Conservation (phyloP, 2,888 invertebrate genomes). For the Hypsopygia costalis region DNA sequence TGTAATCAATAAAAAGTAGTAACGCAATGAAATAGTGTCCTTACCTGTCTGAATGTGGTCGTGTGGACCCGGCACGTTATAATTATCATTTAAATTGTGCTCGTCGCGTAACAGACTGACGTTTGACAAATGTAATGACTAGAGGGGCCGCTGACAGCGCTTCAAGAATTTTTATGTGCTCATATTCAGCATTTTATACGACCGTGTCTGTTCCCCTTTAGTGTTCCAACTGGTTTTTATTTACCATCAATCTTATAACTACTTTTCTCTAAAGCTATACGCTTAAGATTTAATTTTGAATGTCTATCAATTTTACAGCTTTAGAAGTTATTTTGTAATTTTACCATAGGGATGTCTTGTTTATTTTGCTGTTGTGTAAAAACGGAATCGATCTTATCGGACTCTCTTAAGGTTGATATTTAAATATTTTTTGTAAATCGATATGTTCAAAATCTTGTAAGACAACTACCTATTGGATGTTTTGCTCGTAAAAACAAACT, state of each 20-base stretch:
- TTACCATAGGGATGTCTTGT: slow-evolving; percentile 9
- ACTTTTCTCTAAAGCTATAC: slow-evolving; percentile 7
- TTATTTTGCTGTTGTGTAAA: slow-evolving; percentile 11
- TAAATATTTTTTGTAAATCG: slow-evolving; percentile 4
- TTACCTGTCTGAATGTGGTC: slow-evolving; percentile 31
- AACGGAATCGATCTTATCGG: slow-evolving; percentile 7
- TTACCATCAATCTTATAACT: not conserved
- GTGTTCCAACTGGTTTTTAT: slow-evolving; percentile 30
- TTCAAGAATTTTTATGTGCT: slow-evolving; percentile 76
- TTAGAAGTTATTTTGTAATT: not conserved
- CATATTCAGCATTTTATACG: slow-evolving; percentile 76
- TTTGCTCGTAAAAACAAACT: slow-evolving; percentile 65
- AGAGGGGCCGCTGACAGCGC: slow-evolving; percentile 63
- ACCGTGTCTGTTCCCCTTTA: slow-evolving; percentile 66
- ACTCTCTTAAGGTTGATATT: slow-evolving; percentile 21
- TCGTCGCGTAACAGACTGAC: slow-evolving; percentile 69
- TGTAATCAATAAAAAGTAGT: slow-evolving; percentile 20
- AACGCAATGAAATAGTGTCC: slow-evolving; percentile 25
- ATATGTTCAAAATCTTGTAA: slow-evolving; percentile 6
- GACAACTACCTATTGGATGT: slow-evolving; percentile 41
- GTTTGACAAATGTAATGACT: slow-evolving; percentile 78
- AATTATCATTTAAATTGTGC: slow-evolving; percentile 78
- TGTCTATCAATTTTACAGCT: not conserved
- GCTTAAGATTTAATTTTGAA: slow-evolving; percentile 20
- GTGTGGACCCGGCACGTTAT: slow-evolving; percentile 46